A percentile compares a stretch with the other conserved stretches of the same genome.
phyloP scores from a whole-genome alignment of 2,113 vertebrate genomes.

The Periophthalmus modestus region DNA sequence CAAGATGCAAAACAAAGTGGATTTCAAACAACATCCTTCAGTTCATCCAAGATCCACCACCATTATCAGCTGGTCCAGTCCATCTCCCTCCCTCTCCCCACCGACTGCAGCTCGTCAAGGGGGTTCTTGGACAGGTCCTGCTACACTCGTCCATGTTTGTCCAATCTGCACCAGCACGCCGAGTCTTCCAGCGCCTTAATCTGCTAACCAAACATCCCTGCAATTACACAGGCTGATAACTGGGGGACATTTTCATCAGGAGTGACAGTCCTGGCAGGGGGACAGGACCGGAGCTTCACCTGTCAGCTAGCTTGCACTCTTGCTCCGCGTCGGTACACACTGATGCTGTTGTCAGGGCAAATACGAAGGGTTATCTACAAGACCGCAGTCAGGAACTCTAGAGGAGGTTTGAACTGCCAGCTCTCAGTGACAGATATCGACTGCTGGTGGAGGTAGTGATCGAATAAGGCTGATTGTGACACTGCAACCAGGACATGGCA shows the following conservation, averaged over 20 bases:
- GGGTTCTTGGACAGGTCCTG: constrained; percentile 65
- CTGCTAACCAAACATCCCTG: constrained; percentile 83
- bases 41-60: constrained; percentile 19
- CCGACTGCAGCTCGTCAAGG: constrained; percentile 56
- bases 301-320: constrained; percentile 58
- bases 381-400: constrained; percentile 29
- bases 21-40: too few relatives aligned
- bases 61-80: constrained; percentile 68
- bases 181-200: constrained; percentile 80
- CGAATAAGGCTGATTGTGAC: constrained; percentile 15
- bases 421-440: constrained; percentile 50
- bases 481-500: not conserved
- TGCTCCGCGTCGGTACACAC: not conserved
- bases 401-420: constrained; percentile 46
- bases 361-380: constrained; percentile 55
- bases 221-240: constrained; percentile 83
- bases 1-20: too few relatives aligned
- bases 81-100: constrained; percentile 65
- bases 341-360: constrained; percentile 48
- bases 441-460: constrained; percentile 22
- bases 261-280: constrained; percentile 68
- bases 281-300: constrained; percentile 52
- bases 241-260: constrained; percentile 78
- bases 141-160: constrained; percentile 73
- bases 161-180: constrained; percentile 82